phyloP scores from a whole-genome alignment of 2,888 invertebrate species.

The Drosophila recens region DNA sequence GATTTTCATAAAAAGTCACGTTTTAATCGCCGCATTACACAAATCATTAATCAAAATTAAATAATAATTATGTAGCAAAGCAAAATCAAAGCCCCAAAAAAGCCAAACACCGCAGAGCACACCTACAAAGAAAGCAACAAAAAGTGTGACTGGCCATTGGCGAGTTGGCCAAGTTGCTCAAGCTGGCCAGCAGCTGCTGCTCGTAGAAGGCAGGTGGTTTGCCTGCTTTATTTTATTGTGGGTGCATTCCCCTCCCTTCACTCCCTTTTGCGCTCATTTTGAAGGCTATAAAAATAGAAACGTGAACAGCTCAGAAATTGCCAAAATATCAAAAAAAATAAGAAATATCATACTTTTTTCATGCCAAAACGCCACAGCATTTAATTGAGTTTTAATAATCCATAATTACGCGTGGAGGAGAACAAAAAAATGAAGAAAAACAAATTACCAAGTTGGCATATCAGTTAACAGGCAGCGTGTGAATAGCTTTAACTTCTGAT shows the following conservation, averaged over 20 bases:
- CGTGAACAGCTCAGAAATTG: conserved; percentile 31
- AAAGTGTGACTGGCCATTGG: conserved; percentile 42
- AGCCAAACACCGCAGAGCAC: conserved; percentile 18
- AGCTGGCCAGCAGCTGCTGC: conserved; percentile 36
- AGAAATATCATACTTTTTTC: conserved; percentile 23
- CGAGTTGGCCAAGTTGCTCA: conserved; percentile 40
- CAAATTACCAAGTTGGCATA: conserved; percentile 55
- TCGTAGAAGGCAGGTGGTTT: conserved; percentile 41
- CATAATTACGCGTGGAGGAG: conserved; percentile 68
- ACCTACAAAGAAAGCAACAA: conserved; percentile 38
- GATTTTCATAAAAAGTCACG: conserved; percentile 69
- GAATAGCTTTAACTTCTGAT: conserved; percentile 53
- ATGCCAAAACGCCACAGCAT: conserved; percentile 43
- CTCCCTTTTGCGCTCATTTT: conserved; percentile 1
- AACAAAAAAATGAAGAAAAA: conserved; percentile 11
- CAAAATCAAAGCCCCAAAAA: conserved; percentile 42
- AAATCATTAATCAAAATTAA: conserved; percentile 82
- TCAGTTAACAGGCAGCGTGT: conserved; percentile 68
- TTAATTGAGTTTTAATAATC: conserved; percentile 80
- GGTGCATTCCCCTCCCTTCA: conserved; percentile 25
- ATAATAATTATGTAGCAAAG: conserved; percentile 73
- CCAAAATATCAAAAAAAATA: conserved; percentile 7
- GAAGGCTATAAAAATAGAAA: conserved; percentile 49
- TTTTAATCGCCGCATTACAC: conserved; percentile 74
- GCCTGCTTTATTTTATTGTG: conserved; percentile 44